Conservation (phyloP, 2,888 invertebrate genomes). For the Fragum fragum region DNA sequence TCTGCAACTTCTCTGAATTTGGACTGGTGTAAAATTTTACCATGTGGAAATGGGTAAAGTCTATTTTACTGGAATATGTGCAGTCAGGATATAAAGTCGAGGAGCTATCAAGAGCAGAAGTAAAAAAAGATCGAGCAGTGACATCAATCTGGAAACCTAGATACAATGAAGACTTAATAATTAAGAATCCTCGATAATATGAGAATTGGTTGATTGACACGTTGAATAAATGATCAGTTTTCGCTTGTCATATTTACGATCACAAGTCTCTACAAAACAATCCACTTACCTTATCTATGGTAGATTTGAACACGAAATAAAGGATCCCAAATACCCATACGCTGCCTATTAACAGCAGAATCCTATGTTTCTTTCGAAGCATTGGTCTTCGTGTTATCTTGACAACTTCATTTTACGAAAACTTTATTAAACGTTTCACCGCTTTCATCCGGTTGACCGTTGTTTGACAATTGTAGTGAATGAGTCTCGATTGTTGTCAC, state of each 20-base stretch:
- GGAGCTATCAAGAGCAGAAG: too few species aligned
- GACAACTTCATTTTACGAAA: slow-evolving; percentile 31
- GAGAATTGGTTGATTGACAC: neutral
- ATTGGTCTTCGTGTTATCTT: slow-evolving; percentile 52
- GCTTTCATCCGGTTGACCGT: neutral
- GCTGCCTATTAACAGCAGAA: slow-evolving; percentile 78
- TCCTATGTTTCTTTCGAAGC: slow-evolving; percentile 79
- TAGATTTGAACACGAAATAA: slow-evolving; percentile 73
- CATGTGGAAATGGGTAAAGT: too few species aligned
- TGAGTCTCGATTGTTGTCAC: neutral
- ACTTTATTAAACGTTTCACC: neutral
- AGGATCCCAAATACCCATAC: slow-evolving; percentile 79
- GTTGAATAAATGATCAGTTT: neutral
- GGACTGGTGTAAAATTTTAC: too few species aligned
- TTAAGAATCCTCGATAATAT: too few species aligned
- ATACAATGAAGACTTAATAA: too few species aligned
- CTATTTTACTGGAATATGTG: too few species aligned
- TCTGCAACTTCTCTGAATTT: too few species aligned
- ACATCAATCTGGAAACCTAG: too few species aligned
- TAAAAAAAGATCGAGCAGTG: too few species aligned
- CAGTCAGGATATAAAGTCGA: too few species aligned
- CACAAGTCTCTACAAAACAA: too few species aligned
- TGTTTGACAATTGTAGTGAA: slow-evolving; percentile 10
- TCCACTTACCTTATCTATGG: slow-evolving; percentile 71
- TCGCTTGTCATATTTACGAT: too few species aligned